Base-by-base conservation (phyloP, 2,113 vertebrate species). In the Penelope pileata region DNA sequence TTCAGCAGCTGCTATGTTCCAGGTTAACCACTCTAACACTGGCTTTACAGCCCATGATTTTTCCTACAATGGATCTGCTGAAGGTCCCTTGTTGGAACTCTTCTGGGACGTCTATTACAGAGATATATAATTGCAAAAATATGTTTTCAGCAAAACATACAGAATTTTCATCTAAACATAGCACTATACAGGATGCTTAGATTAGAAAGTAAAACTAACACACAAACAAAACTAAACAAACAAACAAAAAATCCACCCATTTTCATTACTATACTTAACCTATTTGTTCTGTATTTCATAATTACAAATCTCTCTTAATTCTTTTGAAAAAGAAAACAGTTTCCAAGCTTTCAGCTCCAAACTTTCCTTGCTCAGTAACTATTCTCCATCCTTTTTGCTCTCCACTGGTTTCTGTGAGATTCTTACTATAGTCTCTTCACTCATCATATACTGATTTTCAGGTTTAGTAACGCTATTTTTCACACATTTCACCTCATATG, bases 311-410 rank as follows among this genome's bases (percentile, higher is more conserved):
- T 4, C 6, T 40, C 16, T 34, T 36, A 30, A 15, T 40, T 68
- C 3, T 2, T 62, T 74, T 59, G 11, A 43, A 7, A 75, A 75
- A 45, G 5, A 60, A 60, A 51, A n/a, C 11, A 75, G 2, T 10
- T 60, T 75, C 27, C 15, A 45, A 13, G 2, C 7, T 47, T 83
- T 76, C 19, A 62, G 10, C 12, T 69, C 47, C 36, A 76, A 69
- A 48, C 10, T 34, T n/a, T 34, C 45, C 10, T 26, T 16, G 5
- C 6, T 40, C 13, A 40, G 23, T n/a, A 60, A 47, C 38, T 53
- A 32, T 47, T n/a, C 11, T 60, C 8, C 2, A 40, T 3, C 2
- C 13, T 75, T 60, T 62, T 12, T 54, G 12, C 19, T 1, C 1
- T 50, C 12, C 26, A 22, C 3, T 40, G 9, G 4, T 48, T 62